Base-by-base conservation (phyloP, 2,797 vertebrate species). In the Leontopithecus rosalia region DNA sequence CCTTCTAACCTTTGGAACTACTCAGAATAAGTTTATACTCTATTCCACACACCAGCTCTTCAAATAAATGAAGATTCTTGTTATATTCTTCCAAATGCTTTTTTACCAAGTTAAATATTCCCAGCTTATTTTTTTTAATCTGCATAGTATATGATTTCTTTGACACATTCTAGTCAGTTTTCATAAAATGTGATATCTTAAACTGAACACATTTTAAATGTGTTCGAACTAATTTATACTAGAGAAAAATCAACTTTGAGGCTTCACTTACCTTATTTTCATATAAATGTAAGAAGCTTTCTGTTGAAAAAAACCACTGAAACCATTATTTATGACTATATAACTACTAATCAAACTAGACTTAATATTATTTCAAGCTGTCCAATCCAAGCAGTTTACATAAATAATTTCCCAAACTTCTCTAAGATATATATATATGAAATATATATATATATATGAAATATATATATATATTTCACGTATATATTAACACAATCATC, bases 101-200 rank as follows among this genome's bases (percentile, higher is more conserved):
- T 33, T 50, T 64, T 26, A 13, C 39, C 24, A 67, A 55, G 17
- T 88, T 91, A 85, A 88, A 91, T n/a, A 82, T 52, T 0, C 22
- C n/a, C 17, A 73, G 22, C 7, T 85, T 94, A 73, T 92, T 91
- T 52, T 36, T 36, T 67, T 41, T 24, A 50, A 76, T 95, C 8
- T 30, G 92, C 43, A 52, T 17, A 20, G 22, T 58, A 73, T 46
- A 80, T 33, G 33, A 84, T 85, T 94, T 95, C 36, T 83, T 90
- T 77, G n/a, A 61, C 73, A n/a, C 5, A 90, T 14, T 70, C n/a
- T 50, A 24, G 26, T 75, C 72, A 73, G 79, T 86, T 96, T 95
- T 85, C 41, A 85, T 80, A 91, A 81, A 95, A 43, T 61, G 12
- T 64, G 39, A 89, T 85, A 12, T 28, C 39, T 97, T 94, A 75